Evolutionary conservation across 2,888 invertebrate species (phyloP).

Genomic region (Crepidodera aurea): DNA sequence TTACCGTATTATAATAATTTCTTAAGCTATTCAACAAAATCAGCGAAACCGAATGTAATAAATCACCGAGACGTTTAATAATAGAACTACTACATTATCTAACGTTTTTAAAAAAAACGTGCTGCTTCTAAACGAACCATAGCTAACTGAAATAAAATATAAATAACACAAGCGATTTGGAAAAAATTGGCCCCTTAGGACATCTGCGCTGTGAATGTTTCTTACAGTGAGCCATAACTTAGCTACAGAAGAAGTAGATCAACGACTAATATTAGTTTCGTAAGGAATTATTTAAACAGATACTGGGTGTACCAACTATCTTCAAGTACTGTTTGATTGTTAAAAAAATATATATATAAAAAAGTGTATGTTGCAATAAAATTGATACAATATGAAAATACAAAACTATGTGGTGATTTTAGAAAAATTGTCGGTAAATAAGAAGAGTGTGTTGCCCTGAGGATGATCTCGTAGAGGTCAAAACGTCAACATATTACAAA

Average conservation of each 20-base stretch:
- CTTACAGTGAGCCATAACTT: constrained; percentile 21
- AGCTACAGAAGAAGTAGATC: constrained; percentile 23
- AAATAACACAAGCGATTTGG: constrained; percentile 4
- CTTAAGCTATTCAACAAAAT: too few relatives aligned
- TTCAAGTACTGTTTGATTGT: too few relatives aligned
- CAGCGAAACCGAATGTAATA: constrained; percentile 3
- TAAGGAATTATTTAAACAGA: background rate
- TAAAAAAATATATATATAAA: too few relatives aligned
- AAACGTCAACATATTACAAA: too few relatives aligned
- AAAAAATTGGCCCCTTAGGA: constrained; percentile 22
- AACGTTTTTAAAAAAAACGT: constrained; percentile 12
- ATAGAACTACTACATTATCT: constrained; percentile 9
- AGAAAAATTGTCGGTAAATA: too few relatives aligned
- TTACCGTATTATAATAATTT: too few relatives aligned
- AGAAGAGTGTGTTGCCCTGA: too few relatives aligned
- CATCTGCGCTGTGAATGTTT: constrained; percentile 17
- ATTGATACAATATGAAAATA: too few relatives aligned
- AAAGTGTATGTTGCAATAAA: too few relatives aligned
- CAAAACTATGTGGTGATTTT: too few relatives aligned
- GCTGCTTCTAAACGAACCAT: constrained; percentile 16
- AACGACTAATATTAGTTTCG: background rate
- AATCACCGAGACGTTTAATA: constrained; percentile 8
- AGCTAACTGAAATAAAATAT: constrained; percentile 22
- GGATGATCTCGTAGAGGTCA: too few relatives aligned
- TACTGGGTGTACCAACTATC: too few relatives aligned